Percentiles rank a stretch among this genome's conserved stretches.
Evolutionary conservation across 2,888 invertebrate species (phyloP).

Genomic region (Nasonia oneida): DNA sequence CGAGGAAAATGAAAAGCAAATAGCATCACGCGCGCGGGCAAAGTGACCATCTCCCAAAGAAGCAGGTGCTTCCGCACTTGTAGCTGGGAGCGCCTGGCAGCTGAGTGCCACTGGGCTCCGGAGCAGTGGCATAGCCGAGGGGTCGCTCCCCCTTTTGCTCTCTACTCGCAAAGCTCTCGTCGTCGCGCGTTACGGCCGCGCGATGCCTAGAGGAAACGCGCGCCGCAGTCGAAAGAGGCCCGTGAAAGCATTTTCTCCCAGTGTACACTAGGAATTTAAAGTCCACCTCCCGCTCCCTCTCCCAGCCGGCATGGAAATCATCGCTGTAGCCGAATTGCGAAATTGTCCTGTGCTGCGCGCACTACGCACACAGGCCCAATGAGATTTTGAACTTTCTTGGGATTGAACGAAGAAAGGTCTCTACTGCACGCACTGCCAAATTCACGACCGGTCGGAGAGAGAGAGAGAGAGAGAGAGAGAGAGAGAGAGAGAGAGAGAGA

Average conservation of each 20-base stretch:
- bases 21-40: conserved; percentile 23
- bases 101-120: conserved; percentile 5
- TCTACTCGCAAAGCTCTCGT: background rate
- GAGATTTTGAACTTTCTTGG: too few species aligned
- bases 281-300: too few species aligned
- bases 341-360: too few species aligned
- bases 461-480: too few species aligned
- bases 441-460: too few species aligned
- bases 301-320: too few species aligned
- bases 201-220: conserved; percentile 5
- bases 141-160: background rate
- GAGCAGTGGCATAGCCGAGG: background rate
- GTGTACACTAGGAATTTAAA: background rate
- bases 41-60: conserved; percentile 47
- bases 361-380: too few species aligned
- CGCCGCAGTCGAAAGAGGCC: background rate
- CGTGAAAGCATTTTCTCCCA: conserved; percentile 36
- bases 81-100: background rate
- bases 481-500: too few species aligned
- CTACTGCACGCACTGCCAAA: too few species aligned
- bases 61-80: conserved; percentile 43
- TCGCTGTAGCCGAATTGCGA: too few species aligned
- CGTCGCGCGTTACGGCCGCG: conserved; percentile 9
- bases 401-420: too few species aligned
- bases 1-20: conserved; percentile 54